Percentiles rank a stretch among this genome's conserved stretches.
Conservation (phyloP, 2,113 vertebrate species). For the Gavia stellata region DNA sequence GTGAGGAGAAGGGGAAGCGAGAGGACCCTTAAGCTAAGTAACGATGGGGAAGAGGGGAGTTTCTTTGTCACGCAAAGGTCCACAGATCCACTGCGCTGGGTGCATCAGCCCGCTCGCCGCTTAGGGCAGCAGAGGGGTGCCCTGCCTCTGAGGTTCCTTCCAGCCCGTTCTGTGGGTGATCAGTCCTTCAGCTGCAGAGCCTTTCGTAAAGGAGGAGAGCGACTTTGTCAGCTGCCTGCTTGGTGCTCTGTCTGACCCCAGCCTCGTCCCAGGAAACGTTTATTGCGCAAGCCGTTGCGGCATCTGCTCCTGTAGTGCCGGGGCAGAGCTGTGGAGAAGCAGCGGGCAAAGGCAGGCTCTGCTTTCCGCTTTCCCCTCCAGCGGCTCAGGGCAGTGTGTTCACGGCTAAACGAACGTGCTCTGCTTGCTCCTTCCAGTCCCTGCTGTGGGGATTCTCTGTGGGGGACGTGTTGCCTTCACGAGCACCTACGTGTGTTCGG, state of each 20-base stretch:
- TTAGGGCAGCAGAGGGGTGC: not conserved
- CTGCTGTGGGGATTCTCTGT: not conserved
- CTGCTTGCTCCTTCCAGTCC: not conserved
- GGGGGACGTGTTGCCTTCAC: not conserved
- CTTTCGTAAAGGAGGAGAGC: not conserved
- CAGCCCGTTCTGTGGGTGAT: not conserved
- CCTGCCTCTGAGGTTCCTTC: not conserved
- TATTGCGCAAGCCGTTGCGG: not conserved
- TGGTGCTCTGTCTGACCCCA: not conserved
- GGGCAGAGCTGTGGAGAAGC: not conserved
- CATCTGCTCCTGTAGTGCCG: not conserved
- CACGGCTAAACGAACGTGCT: not conserved
- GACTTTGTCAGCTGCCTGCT: not conserved
- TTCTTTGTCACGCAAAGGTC: not conserved
- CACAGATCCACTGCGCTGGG: slow-evolving; percentile 27
- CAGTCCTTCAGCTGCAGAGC: not conserved
- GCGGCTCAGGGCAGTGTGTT: not conserved
- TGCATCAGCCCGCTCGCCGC: not conserved
- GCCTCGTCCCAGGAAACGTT: not conserved
- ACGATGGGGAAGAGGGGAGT: not conserved
- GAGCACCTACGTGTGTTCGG: not conserved
- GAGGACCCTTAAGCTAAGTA: not conserved
- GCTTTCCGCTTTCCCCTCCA: not conserved
- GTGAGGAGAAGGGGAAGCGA: not conserved
- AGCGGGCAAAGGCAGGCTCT: not conserved